Evolutionary conservation across 2,797 vertebrate species (phyloP).

Genomic region (Arctocebus calabarensis): DNA sequence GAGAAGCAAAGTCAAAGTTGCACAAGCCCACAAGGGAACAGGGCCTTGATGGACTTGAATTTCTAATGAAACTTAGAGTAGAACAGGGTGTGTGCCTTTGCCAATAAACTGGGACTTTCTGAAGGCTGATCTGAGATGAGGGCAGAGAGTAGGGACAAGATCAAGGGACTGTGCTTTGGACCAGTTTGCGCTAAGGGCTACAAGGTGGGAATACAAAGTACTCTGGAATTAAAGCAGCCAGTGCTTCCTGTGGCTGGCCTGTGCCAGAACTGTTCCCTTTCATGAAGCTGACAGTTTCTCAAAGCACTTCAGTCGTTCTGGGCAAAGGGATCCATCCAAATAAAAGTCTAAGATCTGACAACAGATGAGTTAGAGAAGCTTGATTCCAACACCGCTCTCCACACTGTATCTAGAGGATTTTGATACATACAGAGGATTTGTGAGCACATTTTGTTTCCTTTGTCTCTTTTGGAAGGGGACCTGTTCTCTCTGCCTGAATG

Average conservation of each 20-base stretch:
- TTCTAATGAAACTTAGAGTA: slow-evolving; percentile 65
- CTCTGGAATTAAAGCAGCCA: slow-evolving; percentile 11
- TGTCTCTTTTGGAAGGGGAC: slow-evolving; percentile 62
- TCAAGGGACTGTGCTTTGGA: slow-evolving; percentile 70
- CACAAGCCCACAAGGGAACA: slow-evolving; percentile 34
- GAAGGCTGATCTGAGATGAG: slow-evolving; percentile 71
- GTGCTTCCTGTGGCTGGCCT: background rate
- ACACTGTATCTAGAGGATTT: background rate
- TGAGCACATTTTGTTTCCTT: slow-evolving; percentile 50
- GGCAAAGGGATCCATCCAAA: slow-evolving; percentile 13
- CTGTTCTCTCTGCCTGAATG: slow-evolving; percentile 63
- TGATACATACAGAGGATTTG: slow-evolving; percentile 23
- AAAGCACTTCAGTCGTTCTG: background rate
- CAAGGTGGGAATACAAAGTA: slow-evolving; percentile 5
- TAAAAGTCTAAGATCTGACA: background rate
- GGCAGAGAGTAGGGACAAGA: slow-evolving; percentile 81
- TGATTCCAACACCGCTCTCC: background rate
- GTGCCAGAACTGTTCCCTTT: background rate
- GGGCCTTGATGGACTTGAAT: slow-evolving; percentile 54
- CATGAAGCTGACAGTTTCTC: background rate
- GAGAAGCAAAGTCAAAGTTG: slow-evolving; percentile 54
- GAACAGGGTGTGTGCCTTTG: slow-evolving; percentile 74
- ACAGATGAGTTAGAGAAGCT: background rate
- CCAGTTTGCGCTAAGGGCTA: slow-evolving; percentile 8
- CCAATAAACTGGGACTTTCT: slow-evolving; percentile 80